These are phyloP conservation scores for Acrocephalus scirpaceus DNA, from an alignment of 2,797 vertebrate species.

Conservation along the genomic window DNA sequence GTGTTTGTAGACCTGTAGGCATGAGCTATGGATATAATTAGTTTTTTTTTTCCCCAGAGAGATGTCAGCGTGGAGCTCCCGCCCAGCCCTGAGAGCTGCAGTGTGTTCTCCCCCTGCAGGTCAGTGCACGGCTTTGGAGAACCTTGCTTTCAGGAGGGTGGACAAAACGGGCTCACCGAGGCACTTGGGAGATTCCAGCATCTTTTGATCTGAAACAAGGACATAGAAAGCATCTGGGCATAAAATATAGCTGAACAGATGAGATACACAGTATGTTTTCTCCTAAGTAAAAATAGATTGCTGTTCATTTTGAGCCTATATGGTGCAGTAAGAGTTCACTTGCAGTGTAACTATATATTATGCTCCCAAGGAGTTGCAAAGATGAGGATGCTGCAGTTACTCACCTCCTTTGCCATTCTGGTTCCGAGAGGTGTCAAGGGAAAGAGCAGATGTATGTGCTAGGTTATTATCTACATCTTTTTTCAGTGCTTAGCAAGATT, in stretches of 20 bases:
- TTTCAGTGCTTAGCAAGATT: background rate
- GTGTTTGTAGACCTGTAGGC: background rate
- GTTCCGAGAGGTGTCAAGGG: background rate
- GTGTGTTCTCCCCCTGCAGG: background rate
- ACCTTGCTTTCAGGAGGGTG: background rate
- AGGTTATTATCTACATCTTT: background rate
- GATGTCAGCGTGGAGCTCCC: background rate
- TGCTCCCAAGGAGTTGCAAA: background rate
- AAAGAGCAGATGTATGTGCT: background rate
- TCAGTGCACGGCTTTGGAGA: background rate
- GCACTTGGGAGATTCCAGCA: conserved; percentile 17
- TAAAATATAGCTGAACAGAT: conserved; percentile 60
- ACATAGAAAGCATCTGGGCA: conserved; percentile 62
- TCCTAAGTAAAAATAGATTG: conserved; percentile 62
- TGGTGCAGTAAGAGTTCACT: conserved; percentile 47
- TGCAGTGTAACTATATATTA: conserved; percentile 13
- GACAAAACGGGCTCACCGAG: conserved; percentile 14
- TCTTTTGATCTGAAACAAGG: conserved; percentile 47
- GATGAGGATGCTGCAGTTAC: background rate
- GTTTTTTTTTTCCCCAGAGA: background rate
- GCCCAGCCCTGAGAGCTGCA: background rate
- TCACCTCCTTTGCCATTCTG: background rate
- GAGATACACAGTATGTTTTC: conserved; percentile 59
- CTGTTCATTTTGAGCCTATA: conserved; percentile 59
- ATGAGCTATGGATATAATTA: background rate